phyloP scores from a whole-genome alignment of 2,888 invertebrate species.

The Rhagonycha fulva region DNA sequence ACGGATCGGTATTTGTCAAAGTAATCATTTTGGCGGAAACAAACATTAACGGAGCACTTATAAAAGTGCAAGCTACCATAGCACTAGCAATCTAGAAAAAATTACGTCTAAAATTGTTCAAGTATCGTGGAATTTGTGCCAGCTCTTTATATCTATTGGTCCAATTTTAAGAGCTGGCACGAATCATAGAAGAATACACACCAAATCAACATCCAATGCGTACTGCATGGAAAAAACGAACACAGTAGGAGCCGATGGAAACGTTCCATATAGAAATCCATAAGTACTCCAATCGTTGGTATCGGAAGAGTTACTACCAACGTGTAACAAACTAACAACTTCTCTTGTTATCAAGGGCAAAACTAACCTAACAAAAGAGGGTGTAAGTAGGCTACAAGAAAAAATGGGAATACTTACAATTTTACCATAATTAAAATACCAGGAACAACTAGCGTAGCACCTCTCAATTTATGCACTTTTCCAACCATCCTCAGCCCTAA shows the following conservation, averaged over 20 bases:
- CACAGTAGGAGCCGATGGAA: slow-evolving; percentile 95
- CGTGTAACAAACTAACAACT: slow-evolving; percentile 74
- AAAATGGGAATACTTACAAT: slow-evolving; percentile 64
- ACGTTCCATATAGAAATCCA: slow-evolving; percentile 94
- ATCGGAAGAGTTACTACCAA: slow-evolving; percentile 72
- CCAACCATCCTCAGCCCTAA: slow-evolving; percentile 93
- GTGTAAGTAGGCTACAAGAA: background rate
- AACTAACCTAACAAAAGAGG: slow-evolving; percentile 63
- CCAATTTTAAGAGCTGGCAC: no score
- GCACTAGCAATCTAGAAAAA: slow-evolving; percentile 85
- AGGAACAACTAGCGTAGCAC: slow-evolving; percentile 80
- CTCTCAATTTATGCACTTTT: slow-evolving; percentile 77
- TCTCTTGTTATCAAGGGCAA: slow-evolving; percentile 87
- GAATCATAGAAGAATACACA: slow-evolving; percentile 53
- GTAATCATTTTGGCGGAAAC: slow-evolving; percentile 93
- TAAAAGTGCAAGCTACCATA: slow-evolving; percentile 92
- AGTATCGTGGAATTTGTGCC: background rate
- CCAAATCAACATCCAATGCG: slow-evolving; percentile 83
- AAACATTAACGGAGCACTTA: slow-evolving; percentile 94
- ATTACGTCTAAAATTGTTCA: background rate
- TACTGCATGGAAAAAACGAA: slow-evolving; percentile 93
- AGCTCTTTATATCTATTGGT: no score
- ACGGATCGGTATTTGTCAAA: slow-evolving; percentile 68
- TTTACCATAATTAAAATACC: slow-evolving; percentile 88
- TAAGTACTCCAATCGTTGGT: slow-evolving; percentile 86